phyloP scores from a whole-genome alignment of 2,797 vertebrate species.

The Okamejei kenojei region DNA sequence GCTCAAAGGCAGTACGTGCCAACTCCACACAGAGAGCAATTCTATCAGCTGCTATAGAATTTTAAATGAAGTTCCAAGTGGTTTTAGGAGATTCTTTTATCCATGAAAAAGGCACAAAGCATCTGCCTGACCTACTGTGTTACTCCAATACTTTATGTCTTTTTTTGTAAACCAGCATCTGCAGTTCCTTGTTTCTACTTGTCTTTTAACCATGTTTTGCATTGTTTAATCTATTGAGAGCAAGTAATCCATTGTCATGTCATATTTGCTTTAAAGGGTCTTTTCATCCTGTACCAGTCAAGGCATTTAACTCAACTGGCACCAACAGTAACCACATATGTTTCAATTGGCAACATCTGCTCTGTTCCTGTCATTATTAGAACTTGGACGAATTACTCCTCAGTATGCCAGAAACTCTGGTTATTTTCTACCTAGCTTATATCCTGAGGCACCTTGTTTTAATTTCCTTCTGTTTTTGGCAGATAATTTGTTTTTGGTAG shows the following conservation, averaged over 20 bases:
- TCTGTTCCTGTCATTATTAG: not conserved
- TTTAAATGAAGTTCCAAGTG: no score
- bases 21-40: no score
- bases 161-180: no score
- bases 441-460: not conserved
- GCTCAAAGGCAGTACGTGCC: no score
- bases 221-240: not conserved
- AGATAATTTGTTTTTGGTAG: not conserved
- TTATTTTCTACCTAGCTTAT: not conserved
- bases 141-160: no score
- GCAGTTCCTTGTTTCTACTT: no score
- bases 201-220: not conserved
- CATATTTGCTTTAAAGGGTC: not conserved
- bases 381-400: not conserved
- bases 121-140: no score
- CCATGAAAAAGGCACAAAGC: no score
- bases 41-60: no score
- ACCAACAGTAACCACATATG: not conserved
- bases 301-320: not conserved
- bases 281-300: not conserved
- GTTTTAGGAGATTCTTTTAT: no score
- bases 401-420: not conserved
- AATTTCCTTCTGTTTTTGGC: not conserved
- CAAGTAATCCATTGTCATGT: conserved; percentile 8
- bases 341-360: conserved; percentile 1